Base-by-base conservation (phyloP, 53 echinoderm and acorn worm genomes). In the Zoroaster sp. region DNA sequence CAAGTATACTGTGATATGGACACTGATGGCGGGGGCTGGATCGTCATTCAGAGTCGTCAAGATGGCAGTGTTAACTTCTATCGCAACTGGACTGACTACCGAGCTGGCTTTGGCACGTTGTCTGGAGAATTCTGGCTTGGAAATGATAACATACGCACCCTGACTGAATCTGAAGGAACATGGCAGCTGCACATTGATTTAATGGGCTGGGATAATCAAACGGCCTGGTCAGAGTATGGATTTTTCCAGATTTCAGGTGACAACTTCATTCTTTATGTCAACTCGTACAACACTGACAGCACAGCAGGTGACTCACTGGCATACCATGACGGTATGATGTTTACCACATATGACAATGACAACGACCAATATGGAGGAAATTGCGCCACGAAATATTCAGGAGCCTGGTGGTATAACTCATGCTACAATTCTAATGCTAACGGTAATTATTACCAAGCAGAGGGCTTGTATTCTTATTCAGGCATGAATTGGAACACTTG, bases 11-110 rank as follows among this genome's bases (percentile, higher is more conserved):
- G 68, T 17, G 68, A 68, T 34, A 68, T 68, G 68, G 68, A 68
- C 68, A n/a, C n/a, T n/a, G n/a, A n/a, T n/a, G 68, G 68, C 25
- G 68, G 68, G 31, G 68, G 68, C 68, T 68, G 68, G 68, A 68
- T 68, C 30, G 35, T 68, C 33, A 6, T 10, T 34, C 68, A 68
- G 68, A 30, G 68, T 20, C 68, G 68, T 2, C 68, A 68, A 34
- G 68, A 68, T 10, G 68, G 68, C 13, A 68, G 68, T 28, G 68
- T 68, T 20, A 34, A 68, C 68, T 67, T 67, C 67, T 68, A 68
- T 28, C 68, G 11, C 68, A 34, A 68, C 68, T 68, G 35, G 68
- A 12, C 34, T 14, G 34, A 68, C 21, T 68, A 68, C 68, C 68
- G 25, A 13, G 33, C 30, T 28, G 68, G 68, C 68, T 68, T 68